Base-by-base conservation (phyloP, 2,888 invertebrate genomes). In the Branchellion lobata region DNA sequence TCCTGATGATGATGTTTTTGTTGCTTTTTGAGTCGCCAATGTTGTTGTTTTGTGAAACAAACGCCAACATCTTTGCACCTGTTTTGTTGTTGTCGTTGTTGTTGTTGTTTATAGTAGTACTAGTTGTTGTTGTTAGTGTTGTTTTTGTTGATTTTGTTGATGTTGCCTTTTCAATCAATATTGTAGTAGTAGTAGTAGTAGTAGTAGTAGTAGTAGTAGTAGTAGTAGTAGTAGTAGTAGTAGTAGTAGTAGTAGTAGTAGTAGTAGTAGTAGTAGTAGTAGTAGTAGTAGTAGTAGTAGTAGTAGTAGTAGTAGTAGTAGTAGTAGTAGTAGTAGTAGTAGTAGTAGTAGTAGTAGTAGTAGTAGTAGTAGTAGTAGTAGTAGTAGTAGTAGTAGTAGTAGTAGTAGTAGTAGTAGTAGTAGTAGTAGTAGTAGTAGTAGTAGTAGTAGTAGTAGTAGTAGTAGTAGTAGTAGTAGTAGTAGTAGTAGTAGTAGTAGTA, bases 201-300 rank as follows among this genome's bases (percentile, higher is more conserved):
- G 53, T 53, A 53, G 53, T 53, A 53, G 53, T 53, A 53, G 53
- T 53, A 53, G 53, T 53, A 53, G 53, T 53, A 53, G 53, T 53
- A 53, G 53, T 53, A 53, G 53, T 53, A 53, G 53, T 53, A 53
- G 53, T 53, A 53, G 53, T 53, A 53, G 53, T 53, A 53, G 53
- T 53, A 53, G 53, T 53, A 53, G 53, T 53, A 53, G 53, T 53
- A 53, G 53, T 53, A 53, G 53, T 53, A 53, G 53, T 53, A 53
- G 53, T 53, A 53, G 53, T 53, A 53, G 53, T 53, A 53, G 53
- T 53, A 53, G 53, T 53, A 53, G 53, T 53, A 53, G 53, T 53
- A 53, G 53, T 53, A 53, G 53, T 53, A 53, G 53, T 53, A 53
- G 53, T 53, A 53, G 53, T 53, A 53, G 53, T 53, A 53, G 53